Evolutionary conservation across 2,797 vertebrate species (phyloP).

Genomic region (Leucoraja ocellata): DNA sequence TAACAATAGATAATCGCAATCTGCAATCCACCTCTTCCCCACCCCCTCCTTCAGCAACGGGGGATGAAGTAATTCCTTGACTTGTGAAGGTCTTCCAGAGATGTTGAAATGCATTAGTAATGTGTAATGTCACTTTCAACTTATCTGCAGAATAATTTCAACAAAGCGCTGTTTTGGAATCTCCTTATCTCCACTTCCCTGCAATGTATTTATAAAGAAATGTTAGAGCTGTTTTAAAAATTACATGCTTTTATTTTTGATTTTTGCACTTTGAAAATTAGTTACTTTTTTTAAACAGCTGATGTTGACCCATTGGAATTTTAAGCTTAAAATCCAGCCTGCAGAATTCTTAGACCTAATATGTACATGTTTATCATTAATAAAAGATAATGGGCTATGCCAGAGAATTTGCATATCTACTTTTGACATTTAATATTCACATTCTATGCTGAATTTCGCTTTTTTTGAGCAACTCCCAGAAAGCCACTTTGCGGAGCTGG

Average conservation of each 20-base stretch:
- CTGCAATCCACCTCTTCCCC: not conserved
- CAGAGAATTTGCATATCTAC: conserved; percentile 26
- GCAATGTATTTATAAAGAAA: conserved; percentile 36
- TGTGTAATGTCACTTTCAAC: conserved; percentile 35
- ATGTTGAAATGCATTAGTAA: conserved; percentile 36
- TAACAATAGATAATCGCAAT: conserved; percentile 20
- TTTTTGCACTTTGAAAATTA: conserved; percentile 23
- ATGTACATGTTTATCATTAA: conserved; percentile 31
- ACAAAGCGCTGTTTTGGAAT: conserved; percentile 36
- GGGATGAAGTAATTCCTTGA: conserved; percentile 28
- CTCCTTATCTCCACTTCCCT: conserved; percentile 27
- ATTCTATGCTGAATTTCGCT: not conserved
- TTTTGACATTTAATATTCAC: conserved; percentile 12
- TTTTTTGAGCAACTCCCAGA: not conserved
- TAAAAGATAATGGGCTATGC: conserved; percentile 17
- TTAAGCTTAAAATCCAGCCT: conserved; percentile 25
- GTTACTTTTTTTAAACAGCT: conserved; percentile 11
- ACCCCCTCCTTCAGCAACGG: not conserved
- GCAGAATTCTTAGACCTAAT: conserved; percentile 26
- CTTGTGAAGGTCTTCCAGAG: conserved; percentile 6
- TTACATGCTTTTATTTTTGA: conserved; percentile 12
- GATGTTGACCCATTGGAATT: conserved; percentile 1
- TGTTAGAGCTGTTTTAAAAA: not conserved
- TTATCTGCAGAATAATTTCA: conserved; percentile 38
- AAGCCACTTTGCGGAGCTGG: not conserved